A percentile compares a stretch with the other conserved stretches of the same genome.
These are phyloP conservation scores for Encarsia formosa DNA, from an alignment of 2,888 invertebrate species.

Conservation along the genomic window DNA sequence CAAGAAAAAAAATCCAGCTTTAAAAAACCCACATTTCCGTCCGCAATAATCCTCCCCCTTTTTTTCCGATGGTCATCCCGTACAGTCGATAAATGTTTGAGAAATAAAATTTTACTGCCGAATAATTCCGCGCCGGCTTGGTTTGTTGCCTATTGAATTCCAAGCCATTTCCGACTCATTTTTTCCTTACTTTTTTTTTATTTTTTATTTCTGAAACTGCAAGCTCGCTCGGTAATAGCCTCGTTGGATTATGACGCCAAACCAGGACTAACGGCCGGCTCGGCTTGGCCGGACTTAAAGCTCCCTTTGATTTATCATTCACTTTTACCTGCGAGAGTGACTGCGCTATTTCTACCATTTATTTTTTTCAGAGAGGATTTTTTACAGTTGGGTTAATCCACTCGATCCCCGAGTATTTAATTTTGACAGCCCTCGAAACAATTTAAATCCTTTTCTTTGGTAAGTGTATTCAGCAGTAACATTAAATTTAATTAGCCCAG, in stretches of 20 bases:
- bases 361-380: constrained; percentile 12
- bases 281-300: constrained; percentile 19
- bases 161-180: constrained; percentile 32
- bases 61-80: constrained; percentile 30
- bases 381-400: too few relatives aligned
- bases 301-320: constrained; percentile 28
- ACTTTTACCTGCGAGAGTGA: constrained; percentile 11
- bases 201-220: constrained; percentile 18
- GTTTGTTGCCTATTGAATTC: constrained; percentile 51
- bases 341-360: constrained; percentile 13
- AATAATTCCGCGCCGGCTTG: constrained; percentile 46
- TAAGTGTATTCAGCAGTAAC: too few relatives aligned
- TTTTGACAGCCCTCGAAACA: too few relatives aligned
- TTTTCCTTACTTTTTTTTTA: constrained; percentile 2
- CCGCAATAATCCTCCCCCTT: not conserved
- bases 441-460: too few relatives aligned
- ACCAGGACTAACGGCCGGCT: constrained; percentile 25
- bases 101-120: constrained; percentile 51
- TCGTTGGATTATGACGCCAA: constrained; percentile 27
- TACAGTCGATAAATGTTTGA: constrained; percentile 45
- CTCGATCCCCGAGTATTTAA: too few relatives aligned
- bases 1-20: too few relatives aligned
- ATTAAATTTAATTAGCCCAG: too few relatives aligned
- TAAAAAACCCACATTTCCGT: not conserved
- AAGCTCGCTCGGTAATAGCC: constrained; percentile 5